Evolutionary conservation across 2,113 vertebrate species (phyloP).

Genomic region (Pelecanus crispus): DNA sequence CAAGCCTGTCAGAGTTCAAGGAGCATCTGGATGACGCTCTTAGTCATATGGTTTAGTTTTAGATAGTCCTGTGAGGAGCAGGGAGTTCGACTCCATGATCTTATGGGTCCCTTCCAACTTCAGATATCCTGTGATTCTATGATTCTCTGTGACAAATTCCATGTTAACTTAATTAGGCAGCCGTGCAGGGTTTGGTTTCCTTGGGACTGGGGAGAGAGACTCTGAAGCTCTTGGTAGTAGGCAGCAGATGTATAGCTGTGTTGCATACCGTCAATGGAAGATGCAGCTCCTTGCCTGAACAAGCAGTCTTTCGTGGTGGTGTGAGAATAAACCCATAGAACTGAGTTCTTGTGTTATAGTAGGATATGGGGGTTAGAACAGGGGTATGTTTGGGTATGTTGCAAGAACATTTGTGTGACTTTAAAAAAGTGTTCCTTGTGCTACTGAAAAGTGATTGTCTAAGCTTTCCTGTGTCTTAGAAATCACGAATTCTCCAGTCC

Average conservation of each 20-base stretch:
- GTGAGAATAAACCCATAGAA: neutral
- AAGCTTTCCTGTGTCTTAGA: neutral
- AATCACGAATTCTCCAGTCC: neutral
- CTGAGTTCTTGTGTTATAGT: neutral
- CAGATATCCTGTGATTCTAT: neutral
- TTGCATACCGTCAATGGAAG: neutral
- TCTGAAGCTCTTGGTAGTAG: neutral
- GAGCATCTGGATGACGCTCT: neutral
- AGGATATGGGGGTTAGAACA: neutral
- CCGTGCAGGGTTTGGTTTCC: neutral
- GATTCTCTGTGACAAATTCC: neutral
- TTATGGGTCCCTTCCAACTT: neutral
- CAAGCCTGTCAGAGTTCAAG: neutral
- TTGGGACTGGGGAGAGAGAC: neutral
- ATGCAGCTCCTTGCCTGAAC: neutral
- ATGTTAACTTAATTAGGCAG: neutral
- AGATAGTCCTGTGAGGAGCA: neutral
- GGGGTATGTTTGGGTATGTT: neutral
- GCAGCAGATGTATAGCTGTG: neutral
- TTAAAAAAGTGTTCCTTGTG: neutral
- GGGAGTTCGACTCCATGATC: neutral
- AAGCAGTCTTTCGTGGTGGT: fast-evolving
- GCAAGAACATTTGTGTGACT: neutral
- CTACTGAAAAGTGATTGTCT: neutral
- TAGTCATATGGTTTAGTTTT: neutral